Base-by-base conservation (phyloP, 2,888 invertebrate species). In the Auanema sp. region DNA sequence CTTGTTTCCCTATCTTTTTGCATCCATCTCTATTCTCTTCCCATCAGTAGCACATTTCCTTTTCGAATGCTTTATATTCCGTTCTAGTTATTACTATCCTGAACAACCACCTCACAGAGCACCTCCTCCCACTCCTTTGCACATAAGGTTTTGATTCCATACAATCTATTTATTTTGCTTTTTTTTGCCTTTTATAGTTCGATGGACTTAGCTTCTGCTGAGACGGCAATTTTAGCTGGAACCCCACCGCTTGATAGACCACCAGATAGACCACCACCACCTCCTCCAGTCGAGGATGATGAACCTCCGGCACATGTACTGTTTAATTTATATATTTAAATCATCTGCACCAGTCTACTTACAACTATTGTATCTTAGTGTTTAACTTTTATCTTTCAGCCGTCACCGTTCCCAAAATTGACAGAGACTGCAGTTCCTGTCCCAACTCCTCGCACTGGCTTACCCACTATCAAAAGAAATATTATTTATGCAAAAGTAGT, bases 401-500 rank as follows among this genome's bases (percentile, higher is more conserved):
- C 56, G 4, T n/a, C 40, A 8, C 57, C 57, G 11, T 33, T 57
- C 21, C 50, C 43, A 42, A 69, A 65, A 16, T 62, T 63, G 24
- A 68, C 72, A 11, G 61, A 62, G 23, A 51, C 62, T 49, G 56
- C 60, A 49, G 57, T 65, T 10, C 58, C 67, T 1, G 21, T 56
- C 14, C 50, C 62, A 42, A 40, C 62, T 40, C 62, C 62, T 2
- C n/a, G 62, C 3, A 25, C 23, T 2, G 51, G 43, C n/a, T 24
- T 33, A 1, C 70, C 69, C 16, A 56, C 67, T 24, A 69, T 68
- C 33, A 73, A 71, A 41, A 64, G 68, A 53, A 71, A 69, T 47
- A 71, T 71, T 23, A 63, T 68, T 59, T 71, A 69, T 60, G 67
- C 72, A 16, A 75, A 73, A 57, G 58, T 58, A n/a, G 2, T 4